Base-by-base conservation (phyloP, 92 coral and sea anemone species). In the Actinostola sp. region DNA sequence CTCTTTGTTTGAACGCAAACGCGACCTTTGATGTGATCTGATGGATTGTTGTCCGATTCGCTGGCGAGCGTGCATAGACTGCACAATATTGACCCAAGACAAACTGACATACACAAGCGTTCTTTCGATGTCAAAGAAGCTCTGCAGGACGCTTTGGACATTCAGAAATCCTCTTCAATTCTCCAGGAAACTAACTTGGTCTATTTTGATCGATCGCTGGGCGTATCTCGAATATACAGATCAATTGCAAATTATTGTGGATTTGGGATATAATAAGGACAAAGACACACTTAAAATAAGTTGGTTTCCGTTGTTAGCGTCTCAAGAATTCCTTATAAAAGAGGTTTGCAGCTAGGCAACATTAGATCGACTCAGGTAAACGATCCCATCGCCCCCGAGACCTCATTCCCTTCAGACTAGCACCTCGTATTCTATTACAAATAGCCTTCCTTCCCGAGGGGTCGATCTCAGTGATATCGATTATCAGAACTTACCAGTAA, bases 311-410 rank as follows among this genome's bases (percentile, higher is more conserved):
- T 54, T 54, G 73, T 46, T 48, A 11, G 52, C 4, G 10, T 16
- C 7, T 46, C 61, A 67, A 67, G 24, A 27, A 67, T 31, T 48
- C 59, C 73, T 41, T 43, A 50, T 20, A 27, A 42, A 49, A 17
- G 20, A 13, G 36, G 15, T n/a, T 50, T 29, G 73, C 60, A 28
- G 29, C 73, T 30, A 67, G 24, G 73, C 73, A 67, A 67, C 73
- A 24, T 11, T 10, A 4, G 19, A 1, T n/a, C 6, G 31, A 6
- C 14, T 1, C 1, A 21, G 54, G 17, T 16, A 66, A 66, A 12
- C 25, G 20, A 43, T 24, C 35, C 57, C 38, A 9, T 28, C 10
- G 26, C 21, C 24, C 24, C 20, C n/a, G 3, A 48, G 54, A 48
- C 54, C 16, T 32, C 34, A 28, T n/a, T n/a, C n/a, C n/a, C n/a